phyloP scores from a whole-genome alignment of 2,888 invertebrate genomes.

The Cheilosia soror region DNA sequence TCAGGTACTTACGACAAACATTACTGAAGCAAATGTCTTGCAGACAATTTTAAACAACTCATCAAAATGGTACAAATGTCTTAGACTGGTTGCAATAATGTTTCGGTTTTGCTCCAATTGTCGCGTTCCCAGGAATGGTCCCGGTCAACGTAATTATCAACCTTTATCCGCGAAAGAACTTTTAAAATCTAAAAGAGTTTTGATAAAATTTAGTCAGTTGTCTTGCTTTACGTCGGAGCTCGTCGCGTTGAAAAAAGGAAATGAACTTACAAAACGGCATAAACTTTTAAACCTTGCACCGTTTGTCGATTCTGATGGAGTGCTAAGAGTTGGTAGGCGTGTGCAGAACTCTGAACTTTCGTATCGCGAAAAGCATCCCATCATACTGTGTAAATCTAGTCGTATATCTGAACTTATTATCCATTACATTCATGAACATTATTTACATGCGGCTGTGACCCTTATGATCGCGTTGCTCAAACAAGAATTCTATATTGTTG shows the following conservation, averaged over 20 bases:
- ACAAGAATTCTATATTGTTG: slow-evolving; percentile 23
- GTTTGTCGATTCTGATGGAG: background rate
- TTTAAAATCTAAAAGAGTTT: too few relatives aligned
- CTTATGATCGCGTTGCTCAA: slow-evolving; percentile 1
- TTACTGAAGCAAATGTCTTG: background rate
- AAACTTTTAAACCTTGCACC: background rate
- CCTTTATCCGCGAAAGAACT: too few relatives aligned
- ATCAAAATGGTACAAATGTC: slow-evolving; percentile 15
- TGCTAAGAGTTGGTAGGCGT: background rate
- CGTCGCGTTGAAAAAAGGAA: background rate
- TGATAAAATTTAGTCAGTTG: too few relatives aligned
- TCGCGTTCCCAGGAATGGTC: too few relatives aligned
- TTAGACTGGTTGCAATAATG: slow-evolving; percentile 13
- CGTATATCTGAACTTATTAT: background rate
- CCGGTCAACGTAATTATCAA: too few relatives aligned
- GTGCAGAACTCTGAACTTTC: background rate
- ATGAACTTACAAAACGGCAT: background rate
- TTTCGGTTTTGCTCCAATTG: too few relatives aligned
- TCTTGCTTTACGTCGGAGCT: background rate
- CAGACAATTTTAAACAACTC: slow-evolving; percentile 4
- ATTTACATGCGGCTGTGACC: slow-evolving; percentile 18
- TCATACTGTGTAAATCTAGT: background rate
- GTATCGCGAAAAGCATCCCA: background rate
- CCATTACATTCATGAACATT: slow-evolving; percentile 7
- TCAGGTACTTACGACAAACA: slow-evolving; percentile 19